Evolutionary conservation across 2,888 invertebrate genomes (phyloP).

Genomic region (Tiphia femorata): DNA sequence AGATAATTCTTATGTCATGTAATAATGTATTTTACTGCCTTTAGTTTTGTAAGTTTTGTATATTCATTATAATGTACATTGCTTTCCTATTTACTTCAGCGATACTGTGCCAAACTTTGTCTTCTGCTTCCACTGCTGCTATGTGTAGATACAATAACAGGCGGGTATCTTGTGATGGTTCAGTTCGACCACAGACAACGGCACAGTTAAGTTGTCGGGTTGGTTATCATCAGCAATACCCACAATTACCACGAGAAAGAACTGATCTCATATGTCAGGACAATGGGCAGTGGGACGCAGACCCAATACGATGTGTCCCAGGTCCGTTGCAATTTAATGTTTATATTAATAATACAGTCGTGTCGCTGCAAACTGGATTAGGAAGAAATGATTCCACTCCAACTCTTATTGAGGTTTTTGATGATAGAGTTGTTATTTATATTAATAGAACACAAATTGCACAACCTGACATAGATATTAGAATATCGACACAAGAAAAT

Average conservation of each 20-base stretch:
- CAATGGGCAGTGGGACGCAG: slow-evolving; percentile 59
- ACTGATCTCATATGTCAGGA: slow-evolving; percentile 52
- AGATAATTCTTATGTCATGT: slow-evolving; percentile 1
- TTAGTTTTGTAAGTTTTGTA: background rate
- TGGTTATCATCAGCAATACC: slow-evolving; percentile 51
- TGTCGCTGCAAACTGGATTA: slow-evolving; percentile 21
- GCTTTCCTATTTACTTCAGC: slow-evolving; percentile 45
- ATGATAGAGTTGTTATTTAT: slow-evolving; percentile 43
- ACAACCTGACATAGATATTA: slow-evolving; percentile 40
- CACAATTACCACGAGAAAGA: slow-evolving; percentile 32
- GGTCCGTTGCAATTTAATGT: slow-evolving; percentile 59
- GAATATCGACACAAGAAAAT: slow-evolving; percentile 3
- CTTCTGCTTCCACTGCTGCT: slow-evolving; percentile 46
- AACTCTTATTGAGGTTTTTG: slow-evolving; percentile 36
- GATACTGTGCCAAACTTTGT: slow-evolving; percentile 52
- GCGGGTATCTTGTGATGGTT: slow-evolving; percentile 46
- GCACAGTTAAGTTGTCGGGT: slow-evolving; percentile 51
- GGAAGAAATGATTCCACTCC: slow-evolving; percentile 17
- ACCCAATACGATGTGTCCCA: slow-evolving; percentile 62
- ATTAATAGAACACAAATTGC: slow-evolving; percentile 5
- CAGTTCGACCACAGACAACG: slow-evolving; percentile 46
- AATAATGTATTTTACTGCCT: background rate
- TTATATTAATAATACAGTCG: slow-evolving; percentile 37
- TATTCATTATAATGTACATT: too few species aligned
- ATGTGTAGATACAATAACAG: slow-evolving; percentile 40